These are phyloP conservation scores for Syngnathus rostellatus DNA, from an alignment of 2,797 vertebrate species.

Conservation along the genomic window DNA sequence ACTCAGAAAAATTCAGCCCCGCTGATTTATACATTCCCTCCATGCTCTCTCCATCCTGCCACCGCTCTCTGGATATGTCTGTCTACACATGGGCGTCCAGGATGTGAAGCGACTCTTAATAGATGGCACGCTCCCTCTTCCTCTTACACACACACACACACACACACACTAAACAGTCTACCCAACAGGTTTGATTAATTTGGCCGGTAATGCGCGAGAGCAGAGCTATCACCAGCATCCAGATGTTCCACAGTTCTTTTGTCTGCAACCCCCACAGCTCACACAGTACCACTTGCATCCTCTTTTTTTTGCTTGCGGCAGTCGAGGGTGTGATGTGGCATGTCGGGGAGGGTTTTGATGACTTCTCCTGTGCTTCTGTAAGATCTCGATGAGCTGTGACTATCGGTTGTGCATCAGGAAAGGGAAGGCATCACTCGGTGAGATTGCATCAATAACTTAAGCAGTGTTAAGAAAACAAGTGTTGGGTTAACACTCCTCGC, in stretches of 20 bases:
- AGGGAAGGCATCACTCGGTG: constrained; percentile 12
- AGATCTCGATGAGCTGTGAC: constrained; percentile 34
- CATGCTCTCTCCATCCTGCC: constrained; percentile 26
- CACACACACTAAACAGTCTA: constrained; percentile 37
- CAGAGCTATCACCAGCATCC: constrained; percentile 64
- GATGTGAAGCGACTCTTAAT: constrained; percentile 58
- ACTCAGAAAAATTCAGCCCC: constrained; percentile 18
- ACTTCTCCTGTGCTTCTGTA: constrained; percentile 33
- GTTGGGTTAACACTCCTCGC: neutral
- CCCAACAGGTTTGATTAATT: constrained; percentile 68
- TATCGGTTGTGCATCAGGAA: constrained; percentile 41
- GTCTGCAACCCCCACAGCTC: constrained; percentile 29
- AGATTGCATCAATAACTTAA: constrained; percentile 45
- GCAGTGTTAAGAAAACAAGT: constrained; percentile 26
- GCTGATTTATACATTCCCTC: constrained; percentile 54
- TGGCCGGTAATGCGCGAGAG: constrained; percentile 57
- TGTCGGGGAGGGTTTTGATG: constrained; percentile 32
- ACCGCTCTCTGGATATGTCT: constrained; percentile 36
- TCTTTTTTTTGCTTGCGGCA: constrained; percentile 24
- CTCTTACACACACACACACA: constrained; percentile 30
- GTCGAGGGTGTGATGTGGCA: constrained; percentile 21
- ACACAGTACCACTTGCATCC: constrained; percentile 31
- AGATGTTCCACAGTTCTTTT: constrained; percentile 67
- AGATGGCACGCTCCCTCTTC: constrained; percentile 22
- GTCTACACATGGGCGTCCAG: constrained; percentile 40